Conservation (phyloP, 2,113 vertebrate genomes). For the Cettia cetti region DNA sequence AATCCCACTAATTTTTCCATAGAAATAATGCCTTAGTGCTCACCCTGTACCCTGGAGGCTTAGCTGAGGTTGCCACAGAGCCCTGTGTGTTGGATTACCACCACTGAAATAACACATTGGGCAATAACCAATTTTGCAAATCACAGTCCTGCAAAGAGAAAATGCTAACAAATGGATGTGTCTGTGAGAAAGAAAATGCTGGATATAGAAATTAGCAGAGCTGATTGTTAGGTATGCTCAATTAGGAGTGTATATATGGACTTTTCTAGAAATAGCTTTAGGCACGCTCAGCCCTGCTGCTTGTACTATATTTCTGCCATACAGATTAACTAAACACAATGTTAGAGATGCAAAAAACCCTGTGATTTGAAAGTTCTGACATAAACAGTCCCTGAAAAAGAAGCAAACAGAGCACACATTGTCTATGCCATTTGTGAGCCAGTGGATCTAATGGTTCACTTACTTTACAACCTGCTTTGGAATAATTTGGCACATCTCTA, state of each 20-base stretch:
- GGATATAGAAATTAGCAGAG: background rate
- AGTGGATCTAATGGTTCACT: constrained; percentile 64
- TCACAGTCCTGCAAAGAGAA: background rate
- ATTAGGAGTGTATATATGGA: background rate
- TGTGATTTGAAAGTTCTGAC: constrained; percentile 33
- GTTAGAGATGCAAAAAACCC: constrained; percentile 24
- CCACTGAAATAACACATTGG: background rate
- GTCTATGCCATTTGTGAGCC: constrained; percentile 57
- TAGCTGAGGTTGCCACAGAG: background rate
- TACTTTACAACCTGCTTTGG: constrained; percentile 60
- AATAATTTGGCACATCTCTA: constrained; percentile 65
- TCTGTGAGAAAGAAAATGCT: background rate
- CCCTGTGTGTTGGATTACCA: background rate
- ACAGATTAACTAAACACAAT: constrained; percentile 5
- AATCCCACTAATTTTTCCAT: background rate
- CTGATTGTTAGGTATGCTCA: background rate
- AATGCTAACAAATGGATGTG: background rate
- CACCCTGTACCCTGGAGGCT: background rate
- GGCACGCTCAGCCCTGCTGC: background rate
- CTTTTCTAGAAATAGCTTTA: constrained; percentile 1
- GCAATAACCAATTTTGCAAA: background rate
- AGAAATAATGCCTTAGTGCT: background rate
- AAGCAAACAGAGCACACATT: constrained; percentile 31
- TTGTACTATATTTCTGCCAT: background rate
- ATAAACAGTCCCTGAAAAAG: constrained; percentile 34